A percentile compares a stretch with the other conserved stretches of the same genome.
Evolutionary conservation across 2,888 invertebrate species (phyloP).

Genomic region (Malacosoma neustria): DNA sequence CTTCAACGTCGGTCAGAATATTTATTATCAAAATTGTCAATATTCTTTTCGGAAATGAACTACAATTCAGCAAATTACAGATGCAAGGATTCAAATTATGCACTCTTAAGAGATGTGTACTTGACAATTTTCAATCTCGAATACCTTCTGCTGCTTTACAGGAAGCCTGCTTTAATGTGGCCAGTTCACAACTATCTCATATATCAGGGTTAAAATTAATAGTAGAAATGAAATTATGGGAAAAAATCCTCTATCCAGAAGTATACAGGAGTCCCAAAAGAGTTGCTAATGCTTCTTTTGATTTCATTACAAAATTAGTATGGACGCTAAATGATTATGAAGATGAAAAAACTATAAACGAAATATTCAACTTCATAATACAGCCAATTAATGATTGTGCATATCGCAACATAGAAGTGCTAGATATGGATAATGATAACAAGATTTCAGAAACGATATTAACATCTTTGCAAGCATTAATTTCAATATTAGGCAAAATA

Average conservation of each 20-base stretch:
- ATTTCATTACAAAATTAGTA: slow-evolving; percentile 22
- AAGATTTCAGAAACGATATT: slow-evolving; percentile 15
- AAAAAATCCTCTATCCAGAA: slow-evolving; percentile 12
- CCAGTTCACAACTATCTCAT: slow-evolving; percentile 19
- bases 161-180: slow-evolving; percentile 18
- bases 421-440: slow-evolving; percentile 18
- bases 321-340: slow-evolving; percentile 24
- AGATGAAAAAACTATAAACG: slow-evolving; percentile 20
- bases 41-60: slow-evolving; percentile 25
- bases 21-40: slow-evolving; percentile 24
- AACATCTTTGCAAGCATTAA: slow-evolving; percentile 15
- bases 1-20: slow-evolving; percentile 20
- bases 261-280: slow-evolving; percentile 12
- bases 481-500: slow-evolving; percentile 17
- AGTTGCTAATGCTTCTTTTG: slow-evolving; percentile 17
- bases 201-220: slow-evolving; percentile 22
- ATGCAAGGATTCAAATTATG: slow-evolving; percentile 16
- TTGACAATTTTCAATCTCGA: slow-evolving; percentile 11
- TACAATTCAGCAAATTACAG: slow-evolving; percentile 28
- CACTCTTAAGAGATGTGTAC: slow-evolving; percentile 11
- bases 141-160: slow-evolving; percentile 14
- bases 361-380: slow-evolving; percentile 20
- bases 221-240: slow-evolving; percentile 20
- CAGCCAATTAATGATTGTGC: slow-evolving; percentile 18
- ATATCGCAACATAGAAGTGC: slow-evolving; percentile 12